Evolutionary conservation across 30 jellyfish, hydroid and myxozoan genomes (phyloP).

Genomic region (Aurelia sp.): DNA sequence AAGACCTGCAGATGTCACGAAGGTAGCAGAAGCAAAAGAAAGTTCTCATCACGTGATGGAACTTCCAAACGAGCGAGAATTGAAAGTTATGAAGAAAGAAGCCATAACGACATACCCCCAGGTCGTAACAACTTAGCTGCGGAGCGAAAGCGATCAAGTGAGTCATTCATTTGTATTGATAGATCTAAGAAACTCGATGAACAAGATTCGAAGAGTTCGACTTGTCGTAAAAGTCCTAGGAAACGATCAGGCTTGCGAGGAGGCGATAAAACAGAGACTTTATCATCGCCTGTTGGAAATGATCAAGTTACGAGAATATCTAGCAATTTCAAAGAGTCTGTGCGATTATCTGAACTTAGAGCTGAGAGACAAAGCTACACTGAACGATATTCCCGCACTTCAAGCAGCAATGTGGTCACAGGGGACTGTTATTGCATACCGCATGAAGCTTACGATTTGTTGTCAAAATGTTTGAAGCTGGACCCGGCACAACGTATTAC

Average conservation of each 20-base stretch:
- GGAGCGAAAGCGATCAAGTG: not conserved
- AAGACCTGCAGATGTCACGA: conserved; percentile 66
- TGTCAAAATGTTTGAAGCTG: conserved; percentile 74
- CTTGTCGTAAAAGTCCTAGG: conserved; percentile 2
- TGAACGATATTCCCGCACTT: conserved; percentile 5
- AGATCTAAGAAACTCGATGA: not conserved
- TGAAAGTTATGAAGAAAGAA: conserved; percentile 14
- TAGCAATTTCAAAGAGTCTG: not conserved
- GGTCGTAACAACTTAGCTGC: not conserved
- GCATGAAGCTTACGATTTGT: conserved; percentile 78
- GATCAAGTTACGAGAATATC: not conserved
- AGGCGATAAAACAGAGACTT: not conserved
- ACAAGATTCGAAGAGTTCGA: not conserved
- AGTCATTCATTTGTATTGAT: not conserved
- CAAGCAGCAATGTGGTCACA: not conserved
- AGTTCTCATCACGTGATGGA: conserved; percentile 31
- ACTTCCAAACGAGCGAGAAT: conserved; percentile 41
- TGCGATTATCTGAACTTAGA: not conserved
- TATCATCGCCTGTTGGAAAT: not conserved
- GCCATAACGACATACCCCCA: not conserved
- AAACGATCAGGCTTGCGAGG: conserved; percentile 3
- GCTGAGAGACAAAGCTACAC: not conserved
- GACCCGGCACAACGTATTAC: conserved; percentile 89
- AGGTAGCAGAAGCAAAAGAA: conserved; percentile 25
- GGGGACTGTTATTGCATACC: conserved; percentile 84